phyloP scores from a whole-genome alignment of 2,113 vertebrate genomes.

The Mobula birostris region DNA sequence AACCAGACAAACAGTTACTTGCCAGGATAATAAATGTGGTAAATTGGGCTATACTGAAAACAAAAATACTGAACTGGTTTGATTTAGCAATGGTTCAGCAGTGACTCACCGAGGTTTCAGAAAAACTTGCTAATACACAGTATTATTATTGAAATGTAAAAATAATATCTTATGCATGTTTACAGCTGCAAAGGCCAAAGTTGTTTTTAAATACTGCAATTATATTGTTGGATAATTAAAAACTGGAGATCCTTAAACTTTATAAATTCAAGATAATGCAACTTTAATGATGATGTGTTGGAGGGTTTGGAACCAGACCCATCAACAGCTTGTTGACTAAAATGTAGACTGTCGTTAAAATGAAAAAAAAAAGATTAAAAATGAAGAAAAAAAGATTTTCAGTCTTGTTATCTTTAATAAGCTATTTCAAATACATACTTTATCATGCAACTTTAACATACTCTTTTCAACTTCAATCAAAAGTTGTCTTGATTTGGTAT shows the following conservation, averaged over 20 bases:
- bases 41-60: not conserved
- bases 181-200: constrained; percentile 35
- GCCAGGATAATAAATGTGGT: not conserved
- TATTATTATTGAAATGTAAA: constrained; percentile 22
- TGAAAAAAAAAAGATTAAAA: not conserved
- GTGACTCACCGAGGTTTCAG: not conserved
- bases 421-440: not conserved
- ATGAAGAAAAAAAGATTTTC: not conserved
- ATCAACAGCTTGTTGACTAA: not conserved
- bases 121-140: not conserved
- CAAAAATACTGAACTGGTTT: not conserved
- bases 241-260: not conserved
- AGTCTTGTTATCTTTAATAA: not conserved
- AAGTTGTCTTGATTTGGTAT: not conserved
- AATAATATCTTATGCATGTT: constrained; percentile 13
- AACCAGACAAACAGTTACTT: not conserved
- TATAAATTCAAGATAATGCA: not conserved
- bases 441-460: not conserved
- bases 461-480: too few species aligned
- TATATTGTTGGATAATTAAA: not conserved
- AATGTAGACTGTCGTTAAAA: constrained; percentile 3
- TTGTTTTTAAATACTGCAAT: not conserved
- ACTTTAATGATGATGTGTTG: not conserved
- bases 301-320: not conserved
- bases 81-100: not conserved